Evolutionary conservation across 1,140 invertebrate genomes (phyloP), one percentile per base, ranked within the genome.

Genomic region (Eriocheir sinensis): DNA sequence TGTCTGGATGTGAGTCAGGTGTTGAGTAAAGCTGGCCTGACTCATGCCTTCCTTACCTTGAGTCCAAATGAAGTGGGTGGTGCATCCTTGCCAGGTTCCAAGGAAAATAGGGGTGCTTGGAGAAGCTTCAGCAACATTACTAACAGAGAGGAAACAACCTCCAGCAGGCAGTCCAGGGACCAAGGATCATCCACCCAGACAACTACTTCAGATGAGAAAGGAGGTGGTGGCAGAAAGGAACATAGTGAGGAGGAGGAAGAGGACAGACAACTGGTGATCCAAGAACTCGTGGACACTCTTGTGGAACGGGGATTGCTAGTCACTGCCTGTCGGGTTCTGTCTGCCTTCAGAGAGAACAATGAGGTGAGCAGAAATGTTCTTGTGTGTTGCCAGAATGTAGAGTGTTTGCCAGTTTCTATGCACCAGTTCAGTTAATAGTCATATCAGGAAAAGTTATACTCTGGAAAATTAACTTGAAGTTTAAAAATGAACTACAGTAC

Each of bases 281-380:
- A 94, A 41, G 34, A 38, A 3, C 21, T 94, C 30, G 93, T 92
- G 9, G 83, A 91, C 81, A n/a, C 72, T 2, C 88, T 80, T 79
- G 41, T 91, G 17, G 80, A 92, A 27, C 85, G 40, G 38, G 93
- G 89, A 6, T 41, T 94, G 89, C 79, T 94, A 38, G 40, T 92
- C 72, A 92, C 93, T 79, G 93, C 89, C 0, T 94, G 90, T 81
- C 89, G 93, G 41, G 86, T 94, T 72, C 89, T 94, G 41, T 41
- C 17, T n/a, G 48, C 91, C 44, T 92, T 94, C 27, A 38, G 72
- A 60, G 81, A 38, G 40, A 85, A 32, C 2, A 86, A 53, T 53
- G 91, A 86, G 89, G 93, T 94, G 41, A 32, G 79, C 34, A 36
- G 3, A 34, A 15, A 41, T 44, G 32, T 48, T 12, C 53, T 1